Evolutionary conservation across 2,797 vertebrate genomes (phyloP), one percentile per base, ranked within the genome.

Genomic region (Orestias chungarensis): DNA sequence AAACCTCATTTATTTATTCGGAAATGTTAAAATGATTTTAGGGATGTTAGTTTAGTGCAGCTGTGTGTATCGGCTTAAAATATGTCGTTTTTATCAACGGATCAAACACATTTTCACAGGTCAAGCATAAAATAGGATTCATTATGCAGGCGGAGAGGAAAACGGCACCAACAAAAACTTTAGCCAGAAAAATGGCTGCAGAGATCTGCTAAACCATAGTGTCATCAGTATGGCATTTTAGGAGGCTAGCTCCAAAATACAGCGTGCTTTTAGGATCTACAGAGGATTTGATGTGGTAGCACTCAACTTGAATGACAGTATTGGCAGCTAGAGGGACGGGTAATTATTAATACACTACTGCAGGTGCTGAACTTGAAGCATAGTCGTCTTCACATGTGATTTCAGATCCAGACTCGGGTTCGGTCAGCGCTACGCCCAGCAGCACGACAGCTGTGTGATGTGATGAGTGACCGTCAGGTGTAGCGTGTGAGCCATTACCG

Each of bases 101-200:
- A 84, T 50, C 82, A 68, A 83, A 74, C 64, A 80, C 43, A 77
- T 82, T 66, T 72, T 83, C 64, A 85, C 73, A 78, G 69, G 54
- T 75, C 46, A 71, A 67, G 47, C 57, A 78, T 35, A 75, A 75
- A 18, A 70, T 4, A 3, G 29, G 59, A 64, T 75, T 77, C 25
- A 69, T 66, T 25, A 70, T 70, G 12, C 76, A 83, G 71, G 64
- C 66, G 66, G 78, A 55, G 38, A 76, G 18, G n/a, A 71, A 84
- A 35, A 66, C 11, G 68, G 18, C 52, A 59, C 44, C 52, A 46
- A 73, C 65, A 25, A 70, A 70, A 65, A 69, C 68, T 76, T 74
- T 38, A 43, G n/a, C 42, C 1, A 75, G 54, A 66, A 70, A 59
- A 81, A 67, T 27, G 82, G 76, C 80, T 62, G 57, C 71, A 74